Evolutionary conservation across 2,113 vertebrate species (phyloP).

Genomic region (Machaerirhynchus nigripectus): DNA sequence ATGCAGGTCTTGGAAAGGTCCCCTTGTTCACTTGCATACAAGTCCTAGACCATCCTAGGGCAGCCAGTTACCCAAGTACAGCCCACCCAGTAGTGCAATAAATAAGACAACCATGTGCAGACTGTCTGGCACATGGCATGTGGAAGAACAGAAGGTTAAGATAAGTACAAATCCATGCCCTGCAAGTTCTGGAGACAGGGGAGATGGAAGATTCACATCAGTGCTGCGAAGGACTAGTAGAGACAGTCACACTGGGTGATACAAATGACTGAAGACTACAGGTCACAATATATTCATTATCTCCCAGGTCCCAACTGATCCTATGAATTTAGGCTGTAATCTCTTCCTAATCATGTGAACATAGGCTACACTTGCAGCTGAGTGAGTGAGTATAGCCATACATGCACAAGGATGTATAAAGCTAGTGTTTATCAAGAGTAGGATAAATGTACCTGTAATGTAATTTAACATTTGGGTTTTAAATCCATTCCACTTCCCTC

Average conservation of each 20-base stretch:
- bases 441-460: neutral
- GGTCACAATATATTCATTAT: neutral
- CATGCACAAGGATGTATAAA: neutral
- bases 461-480: neutral
- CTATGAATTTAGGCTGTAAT: neutral
- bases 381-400: no score
- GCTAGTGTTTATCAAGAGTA: neutral
- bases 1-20: neutral
- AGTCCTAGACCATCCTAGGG: neutral
- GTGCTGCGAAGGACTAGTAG: neutral
- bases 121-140: rapidly evolving
- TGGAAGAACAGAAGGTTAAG: neutral
- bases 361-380: neutral
- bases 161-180: neutral
- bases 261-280: neutral
- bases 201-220: neutral
- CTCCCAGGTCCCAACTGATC: neutral
- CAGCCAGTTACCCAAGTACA: neutral
- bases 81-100: neutral
- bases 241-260: neutral
- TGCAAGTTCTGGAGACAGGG: neutral
- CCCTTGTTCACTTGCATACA: neutral
- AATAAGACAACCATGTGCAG: neutral
- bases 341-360: neutral
- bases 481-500: neutral